Conservation (phyloP, 1,140 invertebrate genomes). For the Littorina saxatilis region DNA sequence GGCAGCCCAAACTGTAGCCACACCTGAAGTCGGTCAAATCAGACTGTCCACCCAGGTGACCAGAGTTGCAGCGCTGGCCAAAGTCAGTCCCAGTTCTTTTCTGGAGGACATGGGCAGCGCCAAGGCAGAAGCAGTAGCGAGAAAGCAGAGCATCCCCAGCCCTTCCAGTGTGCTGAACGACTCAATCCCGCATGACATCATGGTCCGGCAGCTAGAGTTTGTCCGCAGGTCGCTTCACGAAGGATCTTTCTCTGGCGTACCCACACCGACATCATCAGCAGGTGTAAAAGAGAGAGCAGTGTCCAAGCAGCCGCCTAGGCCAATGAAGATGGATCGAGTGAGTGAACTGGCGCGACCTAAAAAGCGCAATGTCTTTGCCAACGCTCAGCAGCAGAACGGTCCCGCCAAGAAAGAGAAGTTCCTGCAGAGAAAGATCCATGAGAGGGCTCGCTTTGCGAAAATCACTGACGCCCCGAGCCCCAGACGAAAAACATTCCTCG, state of each 20-base stretch:
- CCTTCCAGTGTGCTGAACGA: slow-evolving; percentile 54
- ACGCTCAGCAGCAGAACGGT: not conserved
- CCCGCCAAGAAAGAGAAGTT: slow-evolving; percentile 28
- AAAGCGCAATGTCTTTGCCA: not conserved
- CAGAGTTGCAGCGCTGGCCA: slow-evolving; percentile 16
- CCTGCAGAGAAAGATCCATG: slow-evolving; percentile 11
- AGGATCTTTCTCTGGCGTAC: not conserved
- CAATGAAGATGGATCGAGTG: not conserved
- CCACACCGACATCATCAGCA: not conserved
- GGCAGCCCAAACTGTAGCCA: not conserved
- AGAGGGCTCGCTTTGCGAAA: slow-evolving; percentile 31
- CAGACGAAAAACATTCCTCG: slow-evolving; percentile 51
- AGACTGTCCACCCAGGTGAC: not conserved
- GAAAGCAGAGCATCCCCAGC: slow-evolving; percentile 42
- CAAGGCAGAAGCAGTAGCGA: slow-evolving; percentile 15
- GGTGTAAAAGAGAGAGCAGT: not conserved
- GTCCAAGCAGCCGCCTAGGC: not conserved
- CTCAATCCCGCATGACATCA: slow-evolving; percentile 58
- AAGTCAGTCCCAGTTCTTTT: slow-evolving; percentile 61
- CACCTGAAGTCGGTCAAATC: slow-evolving; percentile 9
- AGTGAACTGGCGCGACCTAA: slow-evolving; percentile 6
- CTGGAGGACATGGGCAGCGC: slow-evolving; percentile 55
- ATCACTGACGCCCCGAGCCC: slow-evolving; percentile 46
- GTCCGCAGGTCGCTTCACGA: slow-evolving; percentile 52
- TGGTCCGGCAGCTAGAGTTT: slow-evolving; percentile 53